Evolutionary conservation across 92 coral and sea anemone species (phyloP).

Genomic region (Zoanthus gigantus): DNA sequence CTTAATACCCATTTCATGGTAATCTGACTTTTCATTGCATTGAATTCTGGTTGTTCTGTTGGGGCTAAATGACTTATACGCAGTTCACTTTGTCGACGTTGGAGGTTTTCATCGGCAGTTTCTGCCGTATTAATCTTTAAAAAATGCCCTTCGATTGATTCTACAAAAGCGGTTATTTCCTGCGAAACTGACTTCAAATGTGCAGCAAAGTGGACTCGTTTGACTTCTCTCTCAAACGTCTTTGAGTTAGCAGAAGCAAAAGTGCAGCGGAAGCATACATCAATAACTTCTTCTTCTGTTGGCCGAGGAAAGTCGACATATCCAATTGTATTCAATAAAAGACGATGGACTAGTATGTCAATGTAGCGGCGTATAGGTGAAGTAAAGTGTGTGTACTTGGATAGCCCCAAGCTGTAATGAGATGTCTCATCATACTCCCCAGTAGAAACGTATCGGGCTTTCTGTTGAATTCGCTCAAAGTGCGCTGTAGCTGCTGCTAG

Average conservation of each 20-base stretch:
- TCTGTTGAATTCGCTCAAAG: constrained; percentile 71
- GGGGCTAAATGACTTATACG: constrained; percentile 73
- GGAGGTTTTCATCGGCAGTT: constrained; percentile 66
- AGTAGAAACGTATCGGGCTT: constrained; percentile 72
- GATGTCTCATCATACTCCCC: constrained; percentile 52
- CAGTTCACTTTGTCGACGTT: constrained; percentile 59
- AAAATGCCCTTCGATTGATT: constrained; percentile 57
- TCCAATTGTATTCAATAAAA: constrained; percentile 37
- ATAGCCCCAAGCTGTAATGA: constrained; percentile 70
- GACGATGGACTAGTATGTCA: constrained; percentile 90
- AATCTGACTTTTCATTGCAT: constrained; percentile 25
- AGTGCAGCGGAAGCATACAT: constrained; percentile 83
- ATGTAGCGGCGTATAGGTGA: constrained; percentile 97
- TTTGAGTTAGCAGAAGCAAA: constrained; percentile 64
- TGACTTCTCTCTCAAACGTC: constrained; percentile 73
- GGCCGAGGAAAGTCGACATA: not conserved
- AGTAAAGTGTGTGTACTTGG: constrained; percentile 83
- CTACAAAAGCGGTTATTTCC: constrained; percentile 67
- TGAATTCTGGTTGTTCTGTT: constrained; percentile 38
- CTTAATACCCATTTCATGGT: constrained; percentile 72
- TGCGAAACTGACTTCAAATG: constrained; percentile 60
- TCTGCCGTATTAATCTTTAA: constrained; percentile 57
- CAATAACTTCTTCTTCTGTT: constrained; percentile 67
- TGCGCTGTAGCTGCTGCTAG: constrained; percentile 72
- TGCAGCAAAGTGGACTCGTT: constrained; percentile 69